Evolutionary conservation across 2,113 vertebrate genomes (phyloP), one percentile per base, ranked within the genome.

Genomic region (Aldabrachelys gigantea): DNA sequence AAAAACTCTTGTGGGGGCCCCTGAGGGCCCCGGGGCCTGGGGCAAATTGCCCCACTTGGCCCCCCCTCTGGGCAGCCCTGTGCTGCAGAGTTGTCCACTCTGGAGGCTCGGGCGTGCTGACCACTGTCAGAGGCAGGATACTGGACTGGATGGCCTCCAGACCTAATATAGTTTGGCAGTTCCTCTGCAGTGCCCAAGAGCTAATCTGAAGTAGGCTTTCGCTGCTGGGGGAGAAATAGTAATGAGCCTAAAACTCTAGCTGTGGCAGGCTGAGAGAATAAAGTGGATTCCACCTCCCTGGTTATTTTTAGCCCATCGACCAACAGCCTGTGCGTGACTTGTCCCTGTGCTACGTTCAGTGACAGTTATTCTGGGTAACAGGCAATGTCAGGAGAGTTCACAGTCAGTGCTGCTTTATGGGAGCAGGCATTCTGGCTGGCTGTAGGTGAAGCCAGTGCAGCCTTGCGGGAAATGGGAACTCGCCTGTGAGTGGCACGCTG

Each of bases 381-480:
- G 76, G 76, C 84, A 69, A 19, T 0, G 0, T 14, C 88, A 38
- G 91, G 3, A 47, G 85, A 89, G 79, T 59, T 2, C 1, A 10
- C 80, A 88, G 75, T 12, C 85, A 31, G 86, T 84, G 79, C 79
- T 59, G 10, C n/a, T 72, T 44, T 41, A 75, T 22, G 41, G 19
- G 19, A 22, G 21, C 10, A 11, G 11, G 21, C 11, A 10, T 41
- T 41, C 22, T 75, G 38, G 72, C 38, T 75, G 38, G 21, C 72
- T 44, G 72, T 4, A 41, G 72, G 38, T 24, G 17, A 69, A 69
- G n/a, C 53, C 0, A 27, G 31, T 5, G 85, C 78, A 87, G 89
- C 82, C 92, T 44, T 10, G 72, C 0, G 1, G 80, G 25, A 56
- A 50, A 14, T 1, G 0, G 53, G 47, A 10, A 22, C 0, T 1